Percentiles rank a stretch among this genome's conserved stretches.
Evolutionary conservation across 2,797 vertebrate species (phyloP).

Genomic region (Macroramphosus scolopax): DNA sequence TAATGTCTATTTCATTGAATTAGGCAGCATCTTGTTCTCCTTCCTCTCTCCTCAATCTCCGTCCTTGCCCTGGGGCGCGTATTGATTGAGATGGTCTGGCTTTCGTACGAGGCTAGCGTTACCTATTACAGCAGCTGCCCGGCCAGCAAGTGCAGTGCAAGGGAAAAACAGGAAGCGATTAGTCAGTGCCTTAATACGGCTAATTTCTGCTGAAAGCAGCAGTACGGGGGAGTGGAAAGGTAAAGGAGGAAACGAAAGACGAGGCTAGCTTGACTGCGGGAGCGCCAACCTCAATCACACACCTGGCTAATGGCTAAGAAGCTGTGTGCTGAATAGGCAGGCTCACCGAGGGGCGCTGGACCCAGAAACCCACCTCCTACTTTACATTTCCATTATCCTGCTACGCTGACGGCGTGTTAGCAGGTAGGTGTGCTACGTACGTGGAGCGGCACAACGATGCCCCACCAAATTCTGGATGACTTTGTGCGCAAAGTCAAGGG

Average conservation of each 20-base stretch:
- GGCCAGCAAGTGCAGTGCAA: slow-evolving; percentile 54
- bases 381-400: slow-evolving; percentile 10
- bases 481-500: too few species aligned
- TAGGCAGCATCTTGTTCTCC: slow-evolving; percentile 80
- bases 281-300: slow-evolving; percentile 47
- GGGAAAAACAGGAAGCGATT: slow-evolving; percentile 55
- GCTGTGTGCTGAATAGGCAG: slow-evolving; percentile 28
- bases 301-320: slow-evolving; percentile 41
- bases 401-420: background rate
- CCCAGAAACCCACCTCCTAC: slow-evolving; percentile 7
- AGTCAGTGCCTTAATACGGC: slow-evolving; percentile 65
- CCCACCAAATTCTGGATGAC: too few species aligned
- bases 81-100: slow-evolving; percentile 82
- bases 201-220: slow-evolving; percentile 61
- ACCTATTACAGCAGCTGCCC: slow-evolving; percentile 48
- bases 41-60: slow-evolving; percentile 47
- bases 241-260: slow-evolving; percentile 22
- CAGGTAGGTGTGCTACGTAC: too few species aligned
- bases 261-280: slow-evolving; percentile 18
- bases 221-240: slow-evolving; percentile 28
- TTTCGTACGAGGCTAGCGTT: slow-evolving; percentile 62
- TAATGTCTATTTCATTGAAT: slow-evolving; percentile 85
- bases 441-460: too few species aligned
- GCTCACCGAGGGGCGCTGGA: slow-evolving; percentile 13
- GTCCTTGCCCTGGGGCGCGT: slow-evolving; percentile 75